These are phyloP conservation scores for Rattus norvegicus DNA, from an alignment of 2,113 vertebrate genomes.

Conservation along the genomic window GRCr8 NC_086020.1:20616001-20616500, in stretches of 20 bases:
- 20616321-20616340: not conserved
- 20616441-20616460: not conserved
- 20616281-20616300: not conserved
- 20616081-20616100: not conserved
- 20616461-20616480: not conserved
- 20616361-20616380: not conserved
- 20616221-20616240: not conserved
- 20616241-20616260: not conserved
- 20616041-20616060: not conserved
- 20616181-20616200: not conserved
- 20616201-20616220: not conserved
- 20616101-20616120: not conserved
- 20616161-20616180: not conserved
- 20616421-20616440: not conserved
- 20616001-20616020: not conserved
- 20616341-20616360: not conserved
- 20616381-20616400: not conserved
- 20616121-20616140: not conserved
- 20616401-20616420: not conserved
- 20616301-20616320: not conserved
- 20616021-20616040: not conserved
- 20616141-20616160: not conserved
- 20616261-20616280: not conserved
- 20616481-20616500: conserved; percentile 9
- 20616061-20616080: not conserved